phyloP scores from a whole-genome alignment of 2,888 invertebrate species.

The Zelleria hepariella region DNA sequence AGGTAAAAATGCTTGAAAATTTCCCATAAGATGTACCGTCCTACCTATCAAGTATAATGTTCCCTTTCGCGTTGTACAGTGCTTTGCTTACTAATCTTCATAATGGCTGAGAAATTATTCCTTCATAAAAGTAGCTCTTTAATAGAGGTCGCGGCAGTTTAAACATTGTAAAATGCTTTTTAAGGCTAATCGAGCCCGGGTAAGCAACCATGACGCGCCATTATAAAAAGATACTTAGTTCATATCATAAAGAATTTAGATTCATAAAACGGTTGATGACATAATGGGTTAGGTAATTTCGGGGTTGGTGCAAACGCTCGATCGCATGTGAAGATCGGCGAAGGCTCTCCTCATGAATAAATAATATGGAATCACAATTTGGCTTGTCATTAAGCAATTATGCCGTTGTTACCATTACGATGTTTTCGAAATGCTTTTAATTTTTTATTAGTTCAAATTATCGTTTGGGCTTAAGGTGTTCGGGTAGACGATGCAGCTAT shows the following conservation, averaged over 20 bases:
- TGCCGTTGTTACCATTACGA: slow-evolving; percentile 61
- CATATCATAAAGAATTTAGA: slow-evolving; percentile 45
- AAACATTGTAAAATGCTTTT: slow-evolving; percentile 48
- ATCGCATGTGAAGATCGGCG: slow-evolving; percentile 50
- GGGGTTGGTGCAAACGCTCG: slow-evolving; percentile 44
- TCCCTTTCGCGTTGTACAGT: background rate
- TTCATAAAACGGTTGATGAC: slow-evolving; percentile 67
- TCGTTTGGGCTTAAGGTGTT: slow-evolving; percentile 50
- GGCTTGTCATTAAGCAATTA: slow-evolving; percentile 67
- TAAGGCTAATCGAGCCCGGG: slow-evolving; percentile 48
- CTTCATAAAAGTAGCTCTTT: slow-evolving; percentile 2
- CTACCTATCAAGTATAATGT: background rate
- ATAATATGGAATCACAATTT: slow-evolving; percentile 63
- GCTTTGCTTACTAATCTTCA: slow-evolving; percentile 3
- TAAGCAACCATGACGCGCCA: slow-evolving; percentile 47
- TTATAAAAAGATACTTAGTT: slow-evolving; percentile 6
- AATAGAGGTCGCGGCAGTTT: slow-evolving; percentile 12
- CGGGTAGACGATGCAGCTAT: slow-evolving; percentile 35
- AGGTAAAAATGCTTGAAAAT: background rate
- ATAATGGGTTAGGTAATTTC: slow-evolving; percentile 64
- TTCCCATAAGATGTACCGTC: background rate
- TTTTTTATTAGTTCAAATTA: slow-evolving; percentile 67
- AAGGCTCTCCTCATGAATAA: slow-evolving; percentile 59
- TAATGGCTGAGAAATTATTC: slow-evolving; percentile 3
- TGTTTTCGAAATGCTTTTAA: slow-evolving; percentile 68